Evolutionary conservation across 2,888 invertebrate species (phyloP).

Genomic region (Plagodis pulveraria): DNA sequence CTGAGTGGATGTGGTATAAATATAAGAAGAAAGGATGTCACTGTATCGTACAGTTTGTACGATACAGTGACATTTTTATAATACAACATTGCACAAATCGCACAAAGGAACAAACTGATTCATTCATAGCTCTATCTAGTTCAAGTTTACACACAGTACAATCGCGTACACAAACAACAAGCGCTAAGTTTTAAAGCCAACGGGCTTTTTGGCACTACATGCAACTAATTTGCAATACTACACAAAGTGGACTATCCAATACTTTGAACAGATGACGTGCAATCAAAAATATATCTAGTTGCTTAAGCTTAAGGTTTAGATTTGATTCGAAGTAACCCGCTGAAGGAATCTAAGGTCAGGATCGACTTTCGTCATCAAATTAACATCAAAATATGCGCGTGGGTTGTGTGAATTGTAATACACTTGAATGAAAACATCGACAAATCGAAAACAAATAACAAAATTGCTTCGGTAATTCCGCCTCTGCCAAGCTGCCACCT

Average conservation of each 20-base stretch:
- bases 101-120: conserved; percentile 49
- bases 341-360: conserved; percentile 55
- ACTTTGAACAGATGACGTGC: conserved; percentile 10
- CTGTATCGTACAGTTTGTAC: too few relatives aligned
- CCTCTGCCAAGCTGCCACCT: too few relatives aligned
- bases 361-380: conserved; percentile 55
- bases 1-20: too few relatives aligned
- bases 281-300: background rate
- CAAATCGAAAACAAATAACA: too few relatives aligned
- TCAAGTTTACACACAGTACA: conserved; percentile 76
- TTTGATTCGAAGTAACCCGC: conserved; percentile 4
- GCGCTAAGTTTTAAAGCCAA: conserved; percentile 38
- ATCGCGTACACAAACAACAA: conserved; percentile 52
- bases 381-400: conserved; percentile 47
- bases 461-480: too few relatives aligned
- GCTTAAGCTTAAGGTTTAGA: conserved; percentile 18
- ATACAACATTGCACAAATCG: too few relatives aligned
- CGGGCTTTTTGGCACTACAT: conserved; percentile 53
- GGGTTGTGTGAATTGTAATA: conserved; percentile 46
- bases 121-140: conserved; percentile 70
- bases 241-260: conserved; percentile 26
- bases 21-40: too few relatives aligned
- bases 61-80: too few relatives aligned
- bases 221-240: conserved; percentile 57
- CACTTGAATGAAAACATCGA: background rate